phyloP scores from a whole-genome alignment of 2,113 vertebrate genomes.

The Percopsis transmontana region DNA sequence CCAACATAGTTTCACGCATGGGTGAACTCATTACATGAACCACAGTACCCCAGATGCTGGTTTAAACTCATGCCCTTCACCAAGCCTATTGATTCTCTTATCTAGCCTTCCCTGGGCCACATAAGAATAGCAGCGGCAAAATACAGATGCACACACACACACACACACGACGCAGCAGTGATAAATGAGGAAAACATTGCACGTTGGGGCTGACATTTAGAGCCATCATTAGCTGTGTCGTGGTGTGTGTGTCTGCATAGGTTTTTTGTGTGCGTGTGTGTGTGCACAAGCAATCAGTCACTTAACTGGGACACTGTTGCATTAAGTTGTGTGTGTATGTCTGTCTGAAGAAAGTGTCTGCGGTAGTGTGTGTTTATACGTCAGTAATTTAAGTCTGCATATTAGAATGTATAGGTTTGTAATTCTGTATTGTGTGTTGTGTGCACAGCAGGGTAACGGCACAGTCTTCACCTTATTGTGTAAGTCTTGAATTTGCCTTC shows the following conservation, averaged over 20 bases:
- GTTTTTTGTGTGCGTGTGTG: slow-evolving; percentile 15
- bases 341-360: neutral
- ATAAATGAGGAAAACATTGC: slow-evolving; percentile 61
- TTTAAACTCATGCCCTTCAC: too few relatives aligned
- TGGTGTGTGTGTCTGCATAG: slow-evolving; percentile 25
- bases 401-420: neutral
- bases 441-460: slow-evolving; percentile 38
- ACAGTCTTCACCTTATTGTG: slow-evolving; percentile 39
- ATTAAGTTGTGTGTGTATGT: slow-evolving; percentile 29
- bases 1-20: neutral
- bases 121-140: neutral
- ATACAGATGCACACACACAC: neutral
- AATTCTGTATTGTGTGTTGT: neutral
- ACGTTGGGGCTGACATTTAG: slow-evolving; percentile 70
- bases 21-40: slow-evolving; percentile 4
- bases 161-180: slow-evolving; percentile 41
- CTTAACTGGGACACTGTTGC: slow-evolving; percentile 51
- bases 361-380: neutral
- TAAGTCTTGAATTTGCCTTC: slow-evolving; percentile 47
- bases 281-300: slow-evolving; percentile 55
- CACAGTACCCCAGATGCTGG: too few relatives aligned
- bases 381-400: neutral
- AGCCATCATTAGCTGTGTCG: slow-evolving; percentile 55
- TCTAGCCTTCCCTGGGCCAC: too few relatives aligned
- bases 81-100: too few relatives aligned